These are phyloP conservation scores for Poicephalus gulielmi DNA, from an alignment of 2,113 vertebrate species.

Conservation along the genomic window DNA sequence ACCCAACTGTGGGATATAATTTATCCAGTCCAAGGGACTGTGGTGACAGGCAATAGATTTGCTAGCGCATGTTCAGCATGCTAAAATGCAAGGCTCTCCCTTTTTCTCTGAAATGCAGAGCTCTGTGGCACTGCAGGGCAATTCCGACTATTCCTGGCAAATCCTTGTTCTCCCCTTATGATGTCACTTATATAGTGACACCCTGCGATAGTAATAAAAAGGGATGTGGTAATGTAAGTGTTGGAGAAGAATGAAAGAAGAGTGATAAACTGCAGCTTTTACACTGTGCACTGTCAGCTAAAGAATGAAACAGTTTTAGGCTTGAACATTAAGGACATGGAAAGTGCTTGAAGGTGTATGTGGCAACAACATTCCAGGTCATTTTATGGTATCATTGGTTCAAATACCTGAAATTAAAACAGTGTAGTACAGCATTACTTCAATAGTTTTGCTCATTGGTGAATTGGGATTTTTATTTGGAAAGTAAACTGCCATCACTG, in stretches of 20 bases:
- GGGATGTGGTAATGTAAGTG: constrained; percentile 2
- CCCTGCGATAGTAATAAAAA: background rate
- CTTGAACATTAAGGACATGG: constrained; percentile 8
- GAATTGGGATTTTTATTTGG: constrained; percentile 16
- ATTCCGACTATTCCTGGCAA: background rate
- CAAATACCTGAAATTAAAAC: constrained; percentile 51
- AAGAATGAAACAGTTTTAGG: constrained; percentile 53
- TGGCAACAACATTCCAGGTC: background rate
- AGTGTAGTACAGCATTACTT: background rate
- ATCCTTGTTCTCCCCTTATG: background rate
- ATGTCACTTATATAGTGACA: constrained; percentile 19
- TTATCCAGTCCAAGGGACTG: constrained; percentile 54
- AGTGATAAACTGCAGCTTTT: constrained; percentile 50
- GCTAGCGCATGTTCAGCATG: constrained; percentile 50
- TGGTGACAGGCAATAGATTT: constrained; percentile 62
- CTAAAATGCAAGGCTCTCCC: background rate
- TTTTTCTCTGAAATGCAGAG: background rate
- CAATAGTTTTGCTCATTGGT: background rate
- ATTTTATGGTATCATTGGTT: constrained; percentile 24
- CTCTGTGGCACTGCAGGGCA: background rate
- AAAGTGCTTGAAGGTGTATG: constrained; percentile 44
- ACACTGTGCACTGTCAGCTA: constrained; percentile 56
- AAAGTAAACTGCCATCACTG: background rate
- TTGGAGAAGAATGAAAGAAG: background rate
- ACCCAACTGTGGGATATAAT: constrained; percentile 67